Conservation (phyloP, 2,113 vertebrate genomes). For the Chaetodon auriga region DNA sequence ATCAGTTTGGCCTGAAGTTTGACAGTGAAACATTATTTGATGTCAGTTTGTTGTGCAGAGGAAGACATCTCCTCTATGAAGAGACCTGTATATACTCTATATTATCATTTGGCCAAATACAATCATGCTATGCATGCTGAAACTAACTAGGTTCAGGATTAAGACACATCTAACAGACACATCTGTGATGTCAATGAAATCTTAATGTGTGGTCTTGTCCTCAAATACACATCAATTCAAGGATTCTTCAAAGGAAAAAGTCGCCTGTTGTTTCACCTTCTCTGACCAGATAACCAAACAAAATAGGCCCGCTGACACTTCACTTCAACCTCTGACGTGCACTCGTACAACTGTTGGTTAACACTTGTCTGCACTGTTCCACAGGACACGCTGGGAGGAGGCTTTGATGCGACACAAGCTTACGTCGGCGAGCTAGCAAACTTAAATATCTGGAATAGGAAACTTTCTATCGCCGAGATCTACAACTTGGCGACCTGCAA, state of each 20-base stretch:
- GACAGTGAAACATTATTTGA: neutral
- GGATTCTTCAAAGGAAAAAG: neutral
- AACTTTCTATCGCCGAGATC: constrained; percentile 91
- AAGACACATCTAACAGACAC: neutral
- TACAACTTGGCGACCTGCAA: constrained; percentile 96
- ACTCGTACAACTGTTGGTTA: neutral
- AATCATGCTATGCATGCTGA: neutral
- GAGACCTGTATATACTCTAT: neutral
- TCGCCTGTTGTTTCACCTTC: neutral
- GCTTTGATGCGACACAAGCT: constrained; percentile 96
- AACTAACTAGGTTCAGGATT: neutral
- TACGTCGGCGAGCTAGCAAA: constrained; percentile 95
- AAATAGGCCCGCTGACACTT: neutral
- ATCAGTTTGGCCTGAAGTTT: neutral
- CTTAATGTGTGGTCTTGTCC: neutral
- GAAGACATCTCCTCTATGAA: neutral
- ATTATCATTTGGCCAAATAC: neutral
- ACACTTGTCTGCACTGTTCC: constrained; percentile 21
- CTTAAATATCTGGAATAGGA: constrained; percentile 96
- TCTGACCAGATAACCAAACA: neutral
- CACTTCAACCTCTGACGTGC: neutral
- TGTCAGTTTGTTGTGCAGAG: neutral
- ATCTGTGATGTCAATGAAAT: neutral
- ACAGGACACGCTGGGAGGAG: constrained; percentile 95
- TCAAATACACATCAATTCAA: neutral